Percentiles rank a stretch among this genome's conserved stretches.
These are phyloP conservation scores for Chaetodon auriga DNA, from an alignment of 2,113 vertebrate species.

Conservation along the genomic window DNA sequence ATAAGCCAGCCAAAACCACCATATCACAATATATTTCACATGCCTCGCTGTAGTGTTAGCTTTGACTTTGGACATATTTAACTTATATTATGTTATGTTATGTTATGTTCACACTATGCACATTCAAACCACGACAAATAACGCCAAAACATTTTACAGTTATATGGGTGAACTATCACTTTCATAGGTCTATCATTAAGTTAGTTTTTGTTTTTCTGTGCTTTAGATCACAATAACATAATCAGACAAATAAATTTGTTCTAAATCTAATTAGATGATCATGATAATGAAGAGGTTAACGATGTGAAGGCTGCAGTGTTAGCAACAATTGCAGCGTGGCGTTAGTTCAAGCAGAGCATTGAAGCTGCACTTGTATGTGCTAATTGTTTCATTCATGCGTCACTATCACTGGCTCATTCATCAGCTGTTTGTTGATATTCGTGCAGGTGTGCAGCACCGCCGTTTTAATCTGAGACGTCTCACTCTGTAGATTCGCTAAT, in stretches of 20 bases:
- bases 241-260: neutral
- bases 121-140: too few relatives aligned
- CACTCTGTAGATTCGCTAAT: conserved; percentile 1
- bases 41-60: too few relatives aligned
- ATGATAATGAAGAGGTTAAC: conserved; percentile 14
- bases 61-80: too few relatives aligned
- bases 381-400: conserved; percentile 45
- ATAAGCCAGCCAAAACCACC: too few relatives aligned
- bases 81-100: too few relatives aligned
- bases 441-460: neutral
- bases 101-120: too few relatives aligned
- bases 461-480: conserved; percentile 10
- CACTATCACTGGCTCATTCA: conserved; percentile 11
- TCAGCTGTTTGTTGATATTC: conserved; percentile 3
- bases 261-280: neutral
- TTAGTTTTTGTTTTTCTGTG: neutral
- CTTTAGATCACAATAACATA: neutral
- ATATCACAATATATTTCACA: too few relatives aligned
- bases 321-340: conserved; percentile 1
- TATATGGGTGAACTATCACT: too few relatives aligned
- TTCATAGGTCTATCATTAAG: neutral
- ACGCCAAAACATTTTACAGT: too few relatives aligned
- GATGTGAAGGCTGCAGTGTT: conserved; percentile 5
- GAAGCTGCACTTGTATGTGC: conserved; percentile 12
- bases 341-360: neutral